phyloP scores from a whole-genome alignment of 2,797 vertebrate species.

The Xiphophorus birchmanni region DNA sequence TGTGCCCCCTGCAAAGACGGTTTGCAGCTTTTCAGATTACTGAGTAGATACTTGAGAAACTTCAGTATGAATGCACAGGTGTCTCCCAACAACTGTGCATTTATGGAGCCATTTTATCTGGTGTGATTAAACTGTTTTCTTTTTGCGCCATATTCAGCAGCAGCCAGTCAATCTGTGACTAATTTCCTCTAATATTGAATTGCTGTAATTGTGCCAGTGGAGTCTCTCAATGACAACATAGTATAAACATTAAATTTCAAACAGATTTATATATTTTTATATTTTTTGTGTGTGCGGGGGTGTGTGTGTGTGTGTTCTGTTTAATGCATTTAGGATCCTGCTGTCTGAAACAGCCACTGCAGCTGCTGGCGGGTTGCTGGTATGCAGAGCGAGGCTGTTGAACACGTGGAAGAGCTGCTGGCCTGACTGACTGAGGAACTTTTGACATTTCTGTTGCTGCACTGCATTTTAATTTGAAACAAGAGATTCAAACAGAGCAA shows the following conservation, averaged over 20 bases:
- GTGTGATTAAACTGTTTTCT: slow-evolving; percentile 4
- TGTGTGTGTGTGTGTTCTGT: background rate
- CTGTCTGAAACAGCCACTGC: slow-evolving; percentile 48
- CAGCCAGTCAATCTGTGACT: slow-evolving; percentile 4
- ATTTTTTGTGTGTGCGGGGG: slow-evolving; percentile 16
- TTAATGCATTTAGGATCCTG: slow-evolving; percentile 22
- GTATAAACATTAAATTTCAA: slow-evolving; percentile 24
- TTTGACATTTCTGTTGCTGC: slow-evolving; percentile 58
- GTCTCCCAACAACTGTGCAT: slow-evolving; percentile 36
- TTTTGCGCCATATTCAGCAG: slow-evolving; percentile 2
- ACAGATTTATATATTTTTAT: slow-evolving; percentile 15
- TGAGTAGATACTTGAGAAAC: slow-evolving; percentile 61
- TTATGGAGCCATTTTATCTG: slow-evolving; percentile 15
- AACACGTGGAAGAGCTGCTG: slow-evolving; percentile 33
- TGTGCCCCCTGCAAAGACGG: slow-evolving; percentile 63
- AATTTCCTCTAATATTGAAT: background rate
- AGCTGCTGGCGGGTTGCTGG: slow-evolving; percentile 31
- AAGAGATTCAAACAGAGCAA: slow-evolving; percentile 27
- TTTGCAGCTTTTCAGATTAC: slow-evolving; percentile 63
- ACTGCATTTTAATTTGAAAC: slow-evolving; percentile 54
- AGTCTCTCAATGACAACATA: slow-evolving; percentile 6
- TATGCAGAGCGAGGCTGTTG: slow-evolving; percentile 39
- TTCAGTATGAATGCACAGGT: slow-evolving; percentile 51
- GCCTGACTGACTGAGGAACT: slow-evolving; percentile 49
- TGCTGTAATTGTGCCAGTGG: background rate